Evolutionary conservation across 2,113 vertebrate genomes (phyloP).

Genomic region (Podarcis cretensis): DNA sequence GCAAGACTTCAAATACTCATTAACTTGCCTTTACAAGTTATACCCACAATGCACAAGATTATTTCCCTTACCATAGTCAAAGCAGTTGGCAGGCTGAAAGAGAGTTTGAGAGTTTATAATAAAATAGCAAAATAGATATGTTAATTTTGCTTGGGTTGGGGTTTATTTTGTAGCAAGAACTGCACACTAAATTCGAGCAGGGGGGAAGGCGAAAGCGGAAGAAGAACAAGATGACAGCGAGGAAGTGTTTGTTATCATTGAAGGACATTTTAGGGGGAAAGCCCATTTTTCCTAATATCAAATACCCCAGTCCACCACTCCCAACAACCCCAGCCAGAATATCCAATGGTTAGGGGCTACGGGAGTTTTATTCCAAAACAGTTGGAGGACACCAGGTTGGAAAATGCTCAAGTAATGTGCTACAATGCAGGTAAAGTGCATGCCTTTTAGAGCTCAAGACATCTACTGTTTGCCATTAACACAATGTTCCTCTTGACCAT

Average conservation of each 20-base stretch:
- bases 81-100: conserved; percentile 16
- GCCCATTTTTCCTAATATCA: neutral
- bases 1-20: conserved; percentile 10
- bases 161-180: neutral
- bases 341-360: neutral
- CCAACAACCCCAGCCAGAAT: neutral
- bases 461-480: neutral
- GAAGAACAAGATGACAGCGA: neutral
- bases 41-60: conserved; percentile 56
- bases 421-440: neutral
- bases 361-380: neutral
- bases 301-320: neutral
- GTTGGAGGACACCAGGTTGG: neutral
- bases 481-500: neutral
- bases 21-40: conserved; percentile 31
- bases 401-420: neutral
- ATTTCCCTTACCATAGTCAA: conserved; percentile 11
- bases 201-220: neutral
- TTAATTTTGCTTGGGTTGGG: conserved; percentile 1
- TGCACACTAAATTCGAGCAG: neutral
- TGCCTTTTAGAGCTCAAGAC: neutral
- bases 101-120: conserved; percentile 6
- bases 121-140: neutral
- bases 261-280: neutral
- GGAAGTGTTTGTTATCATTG: neutral